phyloP scores from a whole-genome alignment of 2,888 invertebrate genomes.

The Noctua janthe region DNA sequence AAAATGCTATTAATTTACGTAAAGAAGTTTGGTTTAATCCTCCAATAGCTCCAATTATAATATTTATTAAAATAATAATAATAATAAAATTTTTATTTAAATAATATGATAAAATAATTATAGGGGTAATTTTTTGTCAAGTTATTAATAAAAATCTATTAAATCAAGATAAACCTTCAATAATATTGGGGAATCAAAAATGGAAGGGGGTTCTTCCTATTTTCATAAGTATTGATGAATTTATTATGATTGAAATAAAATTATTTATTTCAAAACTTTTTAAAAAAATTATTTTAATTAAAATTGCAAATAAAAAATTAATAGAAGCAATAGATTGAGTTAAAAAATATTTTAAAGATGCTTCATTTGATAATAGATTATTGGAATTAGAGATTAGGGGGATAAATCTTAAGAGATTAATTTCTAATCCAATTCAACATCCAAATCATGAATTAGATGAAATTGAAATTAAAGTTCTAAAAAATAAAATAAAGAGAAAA shows the following conservation, averaged over 20 bases:
- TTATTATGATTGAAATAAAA: slow-evolving; percentile 78
- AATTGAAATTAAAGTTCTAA: slow-evolving; percentile 84
- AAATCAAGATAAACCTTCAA: slow-evolving; percentile 90
- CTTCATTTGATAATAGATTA: slow-evolving; percentile 88
- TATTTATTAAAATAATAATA: slow-evolving; percentile 84
- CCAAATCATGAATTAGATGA: slow-evolving; percentile 84
- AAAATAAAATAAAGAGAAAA: slow-evolving; percentile 88
- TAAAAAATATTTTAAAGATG: slow-evolving; percentile 91
- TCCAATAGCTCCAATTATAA: slow-evolving; percentile 87
- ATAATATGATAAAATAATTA: slow-evolving; percentile 89
- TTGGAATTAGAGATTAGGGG: slow-evolving; percentile 88
- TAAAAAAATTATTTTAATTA: slow-evolving; percentile 80
- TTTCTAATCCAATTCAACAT: slow-evolving; percentile 92
- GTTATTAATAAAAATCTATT: slow-evolving; percentile 90
- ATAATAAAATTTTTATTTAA: slow-evolving; percentile 83
- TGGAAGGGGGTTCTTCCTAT: slow-evolving; percentile 91
- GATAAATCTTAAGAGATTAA: slow-evolving; percentile 91
- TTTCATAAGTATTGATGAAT: slow-evolving; percentile 88
- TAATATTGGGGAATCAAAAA: slow-evolving; percentile 91
- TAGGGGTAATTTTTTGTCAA: slow-evolving; percentile 92
- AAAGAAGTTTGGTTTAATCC: slow-evolving; percentile 90
- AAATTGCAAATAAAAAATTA: slow-evolving; percentile 88
- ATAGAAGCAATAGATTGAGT: slow-evolving; percentile 90
- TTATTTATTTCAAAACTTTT: slow-evolving; percentile 79
- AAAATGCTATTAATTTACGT: slow-evolving; percentile 91